Percentiles rank a stretch among this genome's conserved stretches.
phyloP scores from a whole-genome alignment of 2,113 vertebrate genomes.

The Rafetus swinhoei region DNA sequence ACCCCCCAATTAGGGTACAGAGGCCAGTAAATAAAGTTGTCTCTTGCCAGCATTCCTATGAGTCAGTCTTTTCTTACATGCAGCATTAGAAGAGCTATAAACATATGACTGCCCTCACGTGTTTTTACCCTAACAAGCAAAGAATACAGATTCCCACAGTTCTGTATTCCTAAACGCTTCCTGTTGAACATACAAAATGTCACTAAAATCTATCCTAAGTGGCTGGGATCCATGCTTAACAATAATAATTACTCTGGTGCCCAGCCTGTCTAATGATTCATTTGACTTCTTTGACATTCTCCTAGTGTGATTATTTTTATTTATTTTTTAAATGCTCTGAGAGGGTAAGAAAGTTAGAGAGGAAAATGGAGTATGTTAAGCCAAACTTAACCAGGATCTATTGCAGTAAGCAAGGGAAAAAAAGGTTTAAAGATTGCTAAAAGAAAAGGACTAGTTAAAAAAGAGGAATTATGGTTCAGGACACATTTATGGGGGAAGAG shows the following conservation, averaged over 20 bases:
- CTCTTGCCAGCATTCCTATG: neutral
- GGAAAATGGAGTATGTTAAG: neutral
- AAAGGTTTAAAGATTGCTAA: neutral
- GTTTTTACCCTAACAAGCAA: neutral
- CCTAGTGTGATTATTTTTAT: neutral
- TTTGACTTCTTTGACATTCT: neutral
- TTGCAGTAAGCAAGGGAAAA: neutral
- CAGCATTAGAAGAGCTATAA: neutral
- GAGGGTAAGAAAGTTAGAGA: neutral
- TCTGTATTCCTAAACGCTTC: neutral
- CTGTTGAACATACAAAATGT: neutral
- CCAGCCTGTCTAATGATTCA: neutral
- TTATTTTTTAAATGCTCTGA: neutral
- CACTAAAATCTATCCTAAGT: neutral
- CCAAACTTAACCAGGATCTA: neutral
- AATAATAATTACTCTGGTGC: neutral
- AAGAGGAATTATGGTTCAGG: neutral
- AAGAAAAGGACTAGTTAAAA: neutral
- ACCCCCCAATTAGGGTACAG: neutral
- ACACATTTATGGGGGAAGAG: neutral
- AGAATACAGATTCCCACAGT: neutral
- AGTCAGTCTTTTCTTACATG: neutral
- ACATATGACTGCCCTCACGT: neutral
- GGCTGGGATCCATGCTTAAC: neutral
- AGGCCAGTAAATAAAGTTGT: neutral